Evolutionary conservation across 2,797 vertebrate species (phyloP).

Genomic region (Gila robusta): DNA sequence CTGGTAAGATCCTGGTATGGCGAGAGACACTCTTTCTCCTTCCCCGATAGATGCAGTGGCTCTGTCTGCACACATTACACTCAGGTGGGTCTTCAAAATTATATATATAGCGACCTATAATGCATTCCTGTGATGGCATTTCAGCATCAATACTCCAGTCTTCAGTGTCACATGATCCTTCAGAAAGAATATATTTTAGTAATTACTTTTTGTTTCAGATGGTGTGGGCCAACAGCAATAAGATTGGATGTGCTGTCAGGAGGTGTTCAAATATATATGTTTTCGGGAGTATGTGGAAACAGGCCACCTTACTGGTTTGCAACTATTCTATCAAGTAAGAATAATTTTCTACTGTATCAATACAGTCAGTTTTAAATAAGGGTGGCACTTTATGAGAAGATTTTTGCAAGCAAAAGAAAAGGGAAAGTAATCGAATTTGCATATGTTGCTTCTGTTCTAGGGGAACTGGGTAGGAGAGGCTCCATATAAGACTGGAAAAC

Average conservation of each 20-base stretch:
- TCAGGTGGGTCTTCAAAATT: conserved; percentile 76
- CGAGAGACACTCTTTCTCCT: conserved; percentile 85
- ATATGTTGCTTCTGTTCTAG: conserved; percentile 71
- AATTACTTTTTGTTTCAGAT: conserved; percentile 77
- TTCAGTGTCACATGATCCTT: not conserved
- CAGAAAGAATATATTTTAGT: not conserved
- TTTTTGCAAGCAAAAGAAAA: not conserved
- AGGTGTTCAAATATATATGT: conserved; percentile 83
- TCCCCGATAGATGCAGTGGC: conserved; percentile 83
- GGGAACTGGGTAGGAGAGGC: conserved; percentile 90
- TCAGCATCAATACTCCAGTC: not conserved
- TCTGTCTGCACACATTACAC: conserved; percentile 90
- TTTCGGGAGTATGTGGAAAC: conserved; percentile 84
- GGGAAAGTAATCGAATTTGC: not conserved
- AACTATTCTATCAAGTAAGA: conserved; percentile 93
- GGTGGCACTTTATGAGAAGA: not conserved
- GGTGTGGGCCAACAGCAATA: conserved; percentile 90
- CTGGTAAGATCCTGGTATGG: conserved; percentile 86
- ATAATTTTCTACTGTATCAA: not conserved
- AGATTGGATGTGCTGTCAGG: conserved; percentile 86
- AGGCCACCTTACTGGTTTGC: conserved; percentile 85
- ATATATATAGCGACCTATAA: not conserved
- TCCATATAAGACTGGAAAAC: conserved; percentile 84
- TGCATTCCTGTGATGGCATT: not conserved
- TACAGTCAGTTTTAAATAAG: not conserved